These are phyloP conservation scores for Drosophila rhopaloa DNA, from an alignment of 1,140 invertebrate species.

Conservation along the genomic window DNA sequence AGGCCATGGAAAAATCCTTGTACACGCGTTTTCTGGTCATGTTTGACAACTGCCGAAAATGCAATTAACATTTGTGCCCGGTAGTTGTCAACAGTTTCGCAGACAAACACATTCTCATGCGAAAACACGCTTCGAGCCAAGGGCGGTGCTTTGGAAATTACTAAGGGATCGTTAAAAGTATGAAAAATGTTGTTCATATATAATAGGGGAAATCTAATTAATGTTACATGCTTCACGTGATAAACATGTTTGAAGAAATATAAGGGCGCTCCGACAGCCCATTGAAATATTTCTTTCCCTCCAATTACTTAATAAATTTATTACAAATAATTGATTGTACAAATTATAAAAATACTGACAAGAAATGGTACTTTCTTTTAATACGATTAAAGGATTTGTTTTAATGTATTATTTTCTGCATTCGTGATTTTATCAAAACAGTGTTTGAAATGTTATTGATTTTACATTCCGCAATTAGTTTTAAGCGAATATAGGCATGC, in stretches of 20 bases:
- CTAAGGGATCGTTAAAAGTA: not conserved
- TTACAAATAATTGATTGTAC: no score
- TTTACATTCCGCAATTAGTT: no score
- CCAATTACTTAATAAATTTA: no score
- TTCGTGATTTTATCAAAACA: no score
- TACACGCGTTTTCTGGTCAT: slow-evolving; percentile 61
- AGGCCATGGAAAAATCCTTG: slow-evolving; percentile 59
- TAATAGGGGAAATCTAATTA: not conserved
- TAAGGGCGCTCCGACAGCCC: no score
- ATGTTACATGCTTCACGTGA: not conserved
- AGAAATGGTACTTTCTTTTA: no score
- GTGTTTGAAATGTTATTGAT: no score
- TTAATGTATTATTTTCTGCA: no score
- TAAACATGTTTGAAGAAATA: not conserved
- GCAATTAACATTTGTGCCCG: slow-evolving; percentile 81
- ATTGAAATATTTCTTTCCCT: no score
- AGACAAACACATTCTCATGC: slow-evolving; percentile 26
- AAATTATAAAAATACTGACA: no score
- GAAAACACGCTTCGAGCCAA: slow-evolving; percentile 5
- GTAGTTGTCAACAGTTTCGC: slow-evolving; percentile 49
- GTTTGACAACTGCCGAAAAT: slow-evolving; percentile 79
- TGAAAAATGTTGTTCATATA: not conserved
- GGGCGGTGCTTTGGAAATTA: not conserved
- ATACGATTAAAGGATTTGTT: no score
- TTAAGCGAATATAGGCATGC: not conserved